Percentiles rank a stretch among this genome's conserved stretches.
Evolutionary conservation across 2,888 invertebrate species (phyloP).

Genomic region (Dione juno): DNA sequence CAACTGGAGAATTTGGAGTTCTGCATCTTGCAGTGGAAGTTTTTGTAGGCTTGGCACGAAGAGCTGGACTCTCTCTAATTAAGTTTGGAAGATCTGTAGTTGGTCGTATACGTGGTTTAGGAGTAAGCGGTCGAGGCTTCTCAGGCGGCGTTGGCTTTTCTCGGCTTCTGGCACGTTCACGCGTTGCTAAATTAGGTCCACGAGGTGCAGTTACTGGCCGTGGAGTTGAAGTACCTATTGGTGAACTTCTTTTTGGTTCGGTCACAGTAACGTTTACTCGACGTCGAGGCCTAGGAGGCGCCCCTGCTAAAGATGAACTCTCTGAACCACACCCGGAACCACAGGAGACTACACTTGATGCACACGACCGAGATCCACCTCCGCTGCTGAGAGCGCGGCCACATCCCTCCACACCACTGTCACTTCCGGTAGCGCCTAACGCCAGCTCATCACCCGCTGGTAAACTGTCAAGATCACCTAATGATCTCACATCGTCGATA

Average conservation of each 20-base stretch:
- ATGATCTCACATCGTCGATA: slow-evolving; percentile 72
- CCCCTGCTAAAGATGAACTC: slow-evolving; percentile 87
- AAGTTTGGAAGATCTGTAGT: slow-evolving; percentile 82
- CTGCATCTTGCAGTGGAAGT: slow-evolving; percentile 84
- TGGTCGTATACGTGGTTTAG: slow-evolving; percentile 77
- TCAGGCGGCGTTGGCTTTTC: slow-evolving; percentile 83
- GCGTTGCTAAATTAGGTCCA: slow-evolving; percentile 78
- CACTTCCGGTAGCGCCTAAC: slow-evolving; percentile 87
- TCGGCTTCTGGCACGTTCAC: slow-evolving; percentile 84
- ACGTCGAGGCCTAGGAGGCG: slow-evolving; percentile 75
- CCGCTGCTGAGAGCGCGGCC: slow-evolving; percentile 88
- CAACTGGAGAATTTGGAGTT: slow-evolving; percentile 86
- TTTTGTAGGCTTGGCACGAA: slow-evolving; percentile 77
- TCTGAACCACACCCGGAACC: slow-evolving; percentile 92
- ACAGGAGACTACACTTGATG: slow-evolving; percentile 90
- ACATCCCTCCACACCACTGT: slow-evolving; percentile 91
- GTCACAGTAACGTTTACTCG: slow-evolving; percentile 84
- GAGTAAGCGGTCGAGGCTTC: slow-evolving; percentile 74
- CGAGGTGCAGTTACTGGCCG: slow-evolving; percentile 78
- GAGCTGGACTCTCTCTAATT: slow-evolving; percentile 75
- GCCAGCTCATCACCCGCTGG: slow-evolving; percentile 73
- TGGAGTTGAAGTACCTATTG: slow-evolving; percentile 80
- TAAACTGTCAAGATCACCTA: slow-evolving; percentile 73
- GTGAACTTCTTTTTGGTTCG: slow-evolving; percentile 79
- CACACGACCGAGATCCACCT: slow-evolving; percentile 87